Base-by-base conservation (phyloP, 2,797 vertebrate genomes). In the Moxostoma hubbsi region DNA sequence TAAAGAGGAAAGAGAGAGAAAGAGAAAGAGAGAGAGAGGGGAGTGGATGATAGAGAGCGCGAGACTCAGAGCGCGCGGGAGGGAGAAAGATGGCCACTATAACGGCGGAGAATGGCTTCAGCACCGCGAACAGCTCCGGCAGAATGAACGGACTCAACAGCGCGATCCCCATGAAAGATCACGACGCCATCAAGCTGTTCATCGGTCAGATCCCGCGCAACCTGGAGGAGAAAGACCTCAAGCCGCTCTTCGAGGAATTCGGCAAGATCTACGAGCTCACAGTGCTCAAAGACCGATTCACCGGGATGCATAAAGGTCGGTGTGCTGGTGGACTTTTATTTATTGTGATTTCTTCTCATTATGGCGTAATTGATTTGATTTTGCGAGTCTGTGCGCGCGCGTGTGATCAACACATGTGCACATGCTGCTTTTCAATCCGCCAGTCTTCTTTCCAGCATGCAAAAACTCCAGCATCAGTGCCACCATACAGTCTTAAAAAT, bases 141-240 rank as follows among this genome's bases (percentile, higher is more conserved):
- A 94, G 94, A 91, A 95, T 97, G 94, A 97, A 96, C 96, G 96
- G 95, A 90, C 93, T 96, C 85, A 94, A 90, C 92, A 94, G 93
- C 94, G 93, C 95, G 92, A 96, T 96, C 92, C 97, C 97, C 90
- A 97, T 98, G 96, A 99, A 98, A 94, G 97, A 98, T 93, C 97
- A 97, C 94, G 97, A 98, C 95, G 97, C 97, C 95, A 98, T 98
- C 96, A 99, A 99, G 95, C 97, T 99, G 84, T 99, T 99, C 95
- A 95, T 99, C 91, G 97, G 97, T 86, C 97, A 99, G 93, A 99
- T 98, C 91, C 97, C 97, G 84, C 93, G 97, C 79, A 97, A 98
- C 93, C 96, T 99, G 93, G 97, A 98, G 91, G 97, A 98, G 92
- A 96, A 96, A 90, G 97, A 98, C 93, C 96, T 99, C 90, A 98